Conservation (phyloP, 2,797 vertebrate species). For the Hydrophis major region DNA sequence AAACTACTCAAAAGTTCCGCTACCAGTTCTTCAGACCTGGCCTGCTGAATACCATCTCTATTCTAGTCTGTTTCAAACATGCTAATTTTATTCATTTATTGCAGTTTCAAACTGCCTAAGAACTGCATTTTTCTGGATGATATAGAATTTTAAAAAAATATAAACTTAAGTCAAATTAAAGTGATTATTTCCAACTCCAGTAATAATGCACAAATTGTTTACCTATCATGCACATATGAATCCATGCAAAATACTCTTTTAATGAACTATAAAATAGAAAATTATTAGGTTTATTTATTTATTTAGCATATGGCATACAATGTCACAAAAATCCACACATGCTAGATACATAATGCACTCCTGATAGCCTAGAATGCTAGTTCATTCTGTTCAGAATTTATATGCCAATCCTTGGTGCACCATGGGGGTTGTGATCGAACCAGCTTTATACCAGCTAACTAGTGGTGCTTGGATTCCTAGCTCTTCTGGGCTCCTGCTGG, state of each 20-base stretch:
- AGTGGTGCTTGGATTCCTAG: background rate
- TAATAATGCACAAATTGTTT: background rate
- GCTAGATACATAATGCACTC: background rate
- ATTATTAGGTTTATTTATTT: background rate
- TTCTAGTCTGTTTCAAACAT: background rate
- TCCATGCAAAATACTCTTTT: background rate
- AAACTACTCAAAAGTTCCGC: too few relatives aligned
- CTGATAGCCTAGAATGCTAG: background rate
- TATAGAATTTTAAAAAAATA: background rate
- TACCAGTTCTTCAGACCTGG: too few relatives aligned
- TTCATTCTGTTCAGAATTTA: background rate
- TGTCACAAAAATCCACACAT: background rate
- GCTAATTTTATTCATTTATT: background rate
- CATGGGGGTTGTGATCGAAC: too few relatives aligned
- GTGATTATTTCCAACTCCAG: background rate
- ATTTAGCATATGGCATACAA: background rate
- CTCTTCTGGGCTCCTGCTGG: background rate
- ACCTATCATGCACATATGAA: background rate
- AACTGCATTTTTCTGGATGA: background rate
- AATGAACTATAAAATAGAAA: background rate
- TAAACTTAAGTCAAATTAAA: background rate
- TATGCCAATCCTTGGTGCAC: too few relatives aligned
- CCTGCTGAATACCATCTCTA: too few relatives aligned
- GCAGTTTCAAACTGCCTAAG: background rate
- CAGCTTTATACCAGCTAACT: too few relatives aligned